Evolutionary conservation across 2,888 invertebrate species (phyloP).

Genomic region (Saturnia japonica): DNA sequence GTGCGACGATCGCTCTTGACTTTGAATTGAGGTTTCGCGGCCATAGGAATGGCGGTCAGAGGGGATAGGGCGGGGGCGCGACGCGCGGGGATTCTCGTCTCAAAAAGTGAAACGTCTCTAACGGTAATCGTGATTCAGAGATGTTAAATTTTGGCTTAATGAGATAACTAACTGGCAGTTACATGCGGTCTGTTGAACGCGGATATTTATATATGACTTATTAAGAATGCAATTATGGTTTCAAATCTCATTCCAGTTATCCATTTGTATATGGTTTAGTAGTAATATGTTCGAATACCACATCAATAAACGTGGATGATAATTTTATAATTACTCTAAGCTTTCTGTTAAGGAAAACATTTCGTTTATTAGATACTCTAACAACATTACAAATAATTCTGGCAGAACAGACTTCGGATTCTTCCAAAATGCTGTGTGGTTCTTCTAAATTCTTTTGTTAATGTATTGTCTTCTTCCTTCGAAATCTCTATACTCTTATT

Average conservation of each 20-base stretch:
- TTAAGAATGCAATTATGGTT: background rate
- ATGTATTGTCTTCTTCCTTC: too few species aligned
- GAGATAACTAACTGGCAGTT: constrained; percentile 7
- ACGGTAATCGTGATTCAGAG: constrained; percentile 49
- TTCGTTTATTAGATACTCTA: too few species aligned
- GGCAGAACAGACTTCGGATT: too few species aligned
- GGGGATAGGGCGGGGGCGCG: constrained; percentile 30
- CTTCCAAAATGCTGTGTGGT: too few species aligned
- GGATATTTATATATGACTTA: background rate
- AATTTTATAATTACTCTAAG: too few species aligned
- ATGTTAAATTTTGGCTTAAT: constrained; percentile 21
- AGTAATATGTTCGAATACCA: too few species aligned
- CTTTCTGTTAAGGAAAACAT: too few species aligned
- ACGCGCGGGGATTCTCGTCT: constrained; percentile 45
- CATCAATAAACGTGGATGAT: too few species aligned
- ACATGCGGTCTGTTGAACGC: background rate
- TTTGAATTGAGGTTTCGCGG: constrained; percentile 63
- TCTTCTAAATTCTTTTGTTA: too few species aligned
- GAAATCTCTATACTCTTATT: too few species aligned
- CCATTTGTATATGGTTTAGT: too few species aligned
- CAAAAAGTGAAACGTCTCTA: constrained; percentile 77
- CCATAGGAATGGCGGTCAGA: constrained; percentile 38
- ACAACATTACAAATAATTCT: too few species aligned
- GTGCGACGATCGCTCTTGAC: constrained; percentile 13
- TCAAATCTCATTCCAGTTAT: background rate